These are phyloP conservation scores for Nyctibius grandis DNA, from an alignment of 2,797 vertebrate species.

Conservation along the genomic window DNA sequence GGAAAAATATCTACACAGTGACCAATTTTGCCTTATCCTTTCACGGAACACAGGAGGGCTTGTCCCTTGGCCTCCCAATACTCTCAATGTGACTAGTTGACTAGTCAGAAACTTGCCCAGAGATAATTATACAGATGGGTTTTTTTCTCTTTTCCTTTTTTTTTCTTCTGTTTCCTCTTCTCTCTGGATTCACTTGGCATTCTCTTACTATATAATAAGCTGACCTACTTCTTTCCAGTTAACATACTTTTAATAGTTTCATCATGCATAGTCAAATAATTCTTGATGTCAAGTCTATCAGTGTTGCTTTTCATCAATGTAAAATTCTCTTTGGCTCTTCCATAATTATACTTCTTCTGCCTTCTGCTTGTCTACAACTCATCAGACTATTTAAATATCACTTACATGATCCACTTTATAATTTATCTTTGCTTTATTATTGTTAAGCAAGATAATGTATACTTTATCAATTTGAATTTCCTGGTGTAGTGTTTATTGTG, in stretches of 20 bases:
- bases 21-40: background rate
- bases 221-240: background rate
- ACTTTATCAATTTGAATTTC: background rate
- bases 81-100: background rate
- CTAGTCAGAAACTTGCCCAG: background rate
- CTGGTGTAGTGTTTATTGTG: background rate
- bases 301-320: background rate
- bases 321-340: background rate
- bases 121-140: background rate
- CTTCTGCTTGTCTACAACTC: background rate
- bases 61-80: background rate
- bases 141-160: fast-evolving
- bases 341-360: background rate
- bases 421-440: background rate
- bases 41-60: background rate
- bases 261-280: background rate
- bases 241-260: constrained; percentile 6
- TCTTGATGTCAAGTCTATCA: background rate
- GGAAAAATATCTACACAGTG: background rate
- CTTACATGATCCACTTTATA: background rate
- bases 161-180: background rate
- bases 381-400: background rate
- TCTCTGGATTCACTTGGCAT: background rate
- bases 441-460: background rate
- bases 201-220: background rate